Base-by-base conservation (phyloP, 2,888 invertebrate genomes). In the Flabesymbios commensalis region DNA sequence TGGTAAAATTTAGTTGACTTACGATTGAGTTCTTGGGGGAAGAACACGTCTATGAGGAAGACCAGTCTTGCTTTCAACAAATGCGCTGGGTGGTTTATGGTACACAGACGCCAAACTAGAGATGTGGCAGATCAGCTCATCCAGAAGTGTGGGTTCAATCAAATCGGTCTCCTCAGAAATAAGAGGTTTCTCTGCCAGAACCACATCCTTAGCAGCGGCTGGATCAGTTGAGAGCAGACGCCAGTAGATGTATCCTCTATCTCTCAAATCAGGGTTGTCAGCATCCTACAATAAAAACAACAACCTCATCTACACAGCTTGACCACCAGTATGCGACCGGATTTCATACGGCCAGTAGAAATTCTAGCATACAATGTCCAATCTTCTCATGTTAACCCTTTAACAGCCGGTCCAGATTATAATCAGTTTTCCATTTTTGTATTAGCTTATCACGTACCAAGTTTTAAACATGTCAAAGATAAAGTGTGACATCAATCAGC, bases 241-340 rank as follows among this genome's bases (percentile, higher is more conserved):
- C 99, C 99, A 99, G 85, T 99, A 99, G 78, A 99, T 99, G 84
- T 98, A 99, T 49, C 99, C 99, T 67, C 99, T 90, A 83, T 99
- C 99, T 63, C 99, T 87, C 42, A 99, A 86, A 83, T 99, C 99
- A 0, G 99, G 99, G 85, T 99, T 99, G 83, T 99, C 99, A 4
- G 96, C 96, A 72, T 88, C 92, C 84, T 70, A 58, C 3, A 39
- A 17, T 7, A 28, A 4, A 26, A 7, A 22, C 29, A 31, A n/a
- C n/a, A n/a, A n/a, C n/a, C n/a, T n/a, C n/a, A n/a, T n/a, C n/a
- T n/a, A n/a, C n/a, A n/a, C n/a, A n/a, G n/a, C n/a, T n/a, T n/a
- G n/a, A n/a, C n/a, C n/a, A n/a, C n/a, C n/a, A n/a, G n/a, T n/a
- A n/a, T n/a, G n/a, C n/a, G n/a, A n/a, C n/a, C n/a, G n/a, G n/a